Conservation (phyloP, 2,888 invertebrate species). For the Stenurella melanura region DNA sequence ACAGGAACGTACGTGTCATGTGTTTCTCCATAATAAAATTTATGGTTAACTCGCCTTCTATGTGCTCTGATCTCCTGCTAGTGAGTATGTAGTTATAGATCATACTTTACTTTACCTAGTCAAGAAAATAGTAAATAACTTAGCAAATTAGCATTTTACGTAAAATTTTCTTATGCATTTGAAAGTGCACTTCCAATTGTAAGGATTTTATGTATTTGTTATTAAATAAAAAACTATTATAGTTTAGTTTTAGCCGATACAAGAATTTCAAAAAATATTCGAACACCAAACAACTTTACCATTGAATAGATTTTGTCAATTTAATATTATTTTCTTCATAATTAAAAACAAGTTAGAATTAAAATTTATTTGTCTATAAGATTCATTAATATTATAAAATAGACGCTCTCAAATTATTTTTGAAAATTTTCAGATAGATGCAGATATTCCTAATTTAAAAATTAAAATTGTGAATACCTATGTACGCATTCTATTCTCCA, state of each 20-base stretch:
- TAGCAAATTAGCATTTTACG: background rate
- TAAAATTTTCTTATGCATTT: background rate
- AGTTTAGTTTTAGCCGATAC: background rate
- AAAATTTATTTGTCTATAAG: background rate
- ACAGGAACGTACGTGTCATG: slow-evolving; percentile 36
- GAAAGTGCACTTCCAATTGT: background rate
- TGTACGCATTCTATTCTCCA: background rate
- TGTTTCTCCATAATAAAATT: slow-evolving; percentile 24
- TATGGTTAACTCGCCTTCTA: slow-evolving; percentile 24
- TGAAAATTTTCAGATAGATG: background rate
- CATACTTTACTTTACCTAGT: slow-evolving; percentile 66
- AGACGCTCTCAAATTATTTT: background rate
- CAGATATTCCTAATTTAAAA: background rate
- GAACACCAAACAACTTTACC: no score
- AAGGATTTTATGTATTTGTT: background rate
- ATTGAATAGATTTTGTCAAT: background rate
- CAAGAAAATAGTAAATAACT: background rate
- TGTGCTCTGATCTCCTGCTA: slow-evolving; percentile 66
- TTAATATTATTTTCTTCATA: background rate
- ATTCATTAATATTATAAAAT: background rate
- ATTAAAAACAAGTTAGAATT: background rate
- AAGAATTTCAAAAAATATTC: background rate
- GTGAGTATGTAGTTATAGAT: slow-evolving; percentile 72
- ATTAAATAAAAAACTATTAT: background rate
- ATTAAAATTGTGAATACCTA: background rate